Evolutionary conservation across 2,797 vertebrate genomes (phyloP).

Genomic region (Tenualosa ilisha): DNA sequence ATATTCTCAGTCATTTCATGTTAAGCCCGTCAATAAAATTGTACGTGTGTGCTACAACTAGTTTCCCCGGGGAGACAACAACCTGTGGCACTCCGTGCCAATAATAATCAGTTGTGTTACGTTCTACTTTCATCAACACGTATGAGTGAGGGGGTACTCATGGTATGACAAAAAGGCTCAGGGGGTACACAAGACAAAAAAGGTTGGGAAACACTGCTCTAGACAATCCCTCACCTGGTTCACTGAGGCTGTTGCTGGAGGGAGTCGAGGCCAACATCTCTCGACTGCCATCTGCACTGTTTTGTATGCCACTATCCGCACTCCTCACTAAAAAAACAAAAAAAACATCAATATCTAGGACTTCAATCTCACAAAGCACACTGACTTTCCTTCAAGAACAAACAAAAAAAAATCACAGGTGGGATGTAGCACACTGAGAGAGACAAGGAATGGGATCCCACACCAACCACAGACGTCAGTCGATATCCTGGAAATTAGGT

Average conservation of each 20-base stretch:
- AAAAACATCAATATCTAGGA: constrained; percentile 29
- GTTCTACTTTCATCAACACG: no score
- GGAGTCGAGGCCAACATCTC: constrained; percentile 79
- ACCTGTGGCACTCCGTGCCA: no score
- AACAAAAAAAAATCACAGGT: not conserved
- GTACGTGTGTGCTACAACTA: no score
- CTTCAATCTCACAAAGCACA: constrained; percentile 25
- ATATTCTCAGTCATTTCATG: no score
- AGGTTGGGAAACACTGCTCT: not conserved
- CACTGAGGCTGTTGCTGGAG: constrained; percentile 82
- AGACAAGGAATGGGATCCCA: not conserved
- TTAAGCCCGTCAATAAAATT: no score
- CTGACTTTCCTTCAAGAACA: constrained; percentile 3
- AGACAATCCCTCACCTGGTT: constrained; percentile 73
- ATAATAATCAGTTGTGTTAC: no score
- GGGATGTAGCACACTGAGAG: not conserved
- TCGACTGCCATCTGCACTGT: constrained; percentile 82
- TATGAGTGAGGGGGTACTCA: no score
- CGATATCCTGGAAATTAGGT: not conserved
- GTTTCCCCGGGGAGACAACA: no score
- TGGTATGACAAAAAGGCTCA: no score
- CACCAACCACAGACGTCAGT: not conserved
- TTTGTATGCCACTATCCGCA: constrained; percentile 90
- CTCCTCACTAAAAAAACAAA: constrained; percentile 78
- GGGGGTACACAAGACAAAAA: no score